phyloP scores from a whole-genome alignment of 2,888 invertebrate genomes.

The Zaprionus lineosus region DNA sequence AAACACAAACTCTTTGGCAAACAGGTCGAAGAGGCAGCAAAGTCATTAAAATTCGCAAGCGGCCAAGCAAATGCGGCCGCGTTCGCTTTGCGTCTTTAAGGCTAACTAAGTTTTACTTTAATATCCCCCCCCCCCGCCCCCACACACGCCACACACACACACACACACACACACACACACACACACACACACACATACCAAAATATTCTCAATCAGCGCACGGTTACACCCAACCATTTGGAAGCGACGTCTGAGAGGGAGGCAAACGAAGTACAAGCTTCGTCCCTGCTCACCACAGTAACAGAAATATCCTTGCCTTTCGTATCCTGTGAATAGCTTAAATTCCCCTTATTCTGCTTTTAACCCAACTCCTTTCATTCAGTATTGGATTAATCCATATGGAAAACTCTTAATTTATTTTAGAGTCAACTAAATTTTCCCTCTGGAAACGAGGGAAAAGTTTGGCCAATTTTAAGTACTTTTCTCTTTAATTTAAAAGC shows the following conservation, averaged over 20 bases:
- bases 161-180: neutral
- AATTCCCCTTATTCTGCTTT: no score
- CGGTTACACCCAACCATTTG: conserved; percentile 44
- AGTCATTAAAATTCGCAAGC: conserved; percentile 69
- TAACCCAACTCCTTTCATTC: no score
- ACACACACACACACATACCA: neutral
- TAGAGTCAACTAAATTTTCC: no score
- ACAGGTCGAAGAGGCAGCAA: conserved; percentile 36
- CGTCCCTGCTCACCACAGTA: no score
- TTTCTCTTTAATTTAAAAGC: no score
- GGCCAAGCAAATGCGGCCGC: conserved; percentile 53
- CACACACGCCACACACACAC: neutral
- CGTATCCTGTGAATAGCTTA: no score
- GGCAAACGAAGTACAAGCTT: neutral
- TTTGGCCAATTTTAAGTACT: no score
- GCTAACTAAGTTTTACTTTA: conserved; percentile 57
- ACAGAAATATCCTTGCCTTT: no score
- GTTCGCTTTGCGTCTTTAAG: conserved; percentile 48
- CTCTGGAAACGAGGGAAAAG: no score
- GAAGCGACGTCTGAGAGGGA: neutral
- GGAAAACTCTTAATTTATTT: no score
- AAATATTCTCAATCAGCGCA: conserved; percentile 57
- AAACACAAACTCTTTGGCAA: conserved; percentile 58
- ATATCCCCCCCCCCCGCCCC: no score
- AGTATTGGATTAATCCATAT: no score